phyloP scores from a whole-genome alignment of 2,888 invertebrate genomes.

The Stenotaenia linearis region DNA sequence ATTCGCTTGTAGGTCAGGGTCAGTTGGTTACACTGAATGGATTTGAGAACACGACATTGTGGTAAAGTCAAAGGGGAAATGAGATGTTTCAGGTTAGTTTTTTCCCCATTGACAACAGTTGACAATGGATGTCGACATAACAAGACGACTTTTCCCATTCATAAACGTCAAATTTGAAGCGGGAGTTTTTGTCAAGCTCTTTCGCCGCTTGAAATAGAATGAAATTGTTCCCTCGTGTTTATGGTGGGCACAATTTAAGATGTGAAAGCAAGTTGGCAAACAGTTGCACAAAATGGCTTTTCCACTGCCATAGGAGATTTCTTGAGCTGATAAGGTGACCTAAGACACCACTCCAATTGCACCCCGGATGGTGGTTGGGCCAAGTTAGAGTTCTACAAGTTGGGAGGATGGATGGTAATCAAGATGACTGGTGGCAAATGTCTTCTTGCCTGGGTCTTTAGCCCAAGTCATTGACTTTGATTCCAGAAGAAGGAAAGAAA shows the following conservation, averaged over 20 bases:
- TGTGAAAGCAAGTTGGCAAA: constrained; percentile 17
- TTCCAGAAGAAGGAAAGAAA: constrained; percentile 1
- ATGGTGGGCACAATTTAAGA: constrained; percentile 8
- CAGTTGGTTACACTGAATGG: background rate
- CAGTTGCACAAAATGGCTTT: constrained; percentile 14
- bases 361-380: constrained; percentile 5
- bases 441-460: background rate
- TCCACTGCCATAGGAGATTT: constrained; percentile 7
- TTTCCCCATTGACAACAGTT: background rate
- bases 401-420: constrained; percentile 13
- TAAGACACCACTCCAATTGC: constrained; percentile 3
- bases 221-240: constrained; percentile 1
- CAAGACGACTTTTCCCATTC: background rate
- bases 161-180: constrained; percentile 2
- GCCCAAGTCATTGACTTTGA: constrained; percentile 24
- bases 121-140: background rate
- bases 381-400: background rate
- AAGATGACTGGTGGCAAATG: background rate
- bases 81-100: background rate
- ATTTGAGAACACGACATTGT: background rate
- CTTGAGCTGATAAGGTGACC: constrained; percentile 19
- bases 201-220: background rate
- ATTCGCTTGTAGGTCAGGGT: background rate
- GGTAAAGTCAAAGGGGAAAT: background rate
- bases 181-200: background rate